Evolutionary conservation across 2,888 invertebrate species (phyloP).

Genomic region (Nematopogon swammerdamellus): DNA sequence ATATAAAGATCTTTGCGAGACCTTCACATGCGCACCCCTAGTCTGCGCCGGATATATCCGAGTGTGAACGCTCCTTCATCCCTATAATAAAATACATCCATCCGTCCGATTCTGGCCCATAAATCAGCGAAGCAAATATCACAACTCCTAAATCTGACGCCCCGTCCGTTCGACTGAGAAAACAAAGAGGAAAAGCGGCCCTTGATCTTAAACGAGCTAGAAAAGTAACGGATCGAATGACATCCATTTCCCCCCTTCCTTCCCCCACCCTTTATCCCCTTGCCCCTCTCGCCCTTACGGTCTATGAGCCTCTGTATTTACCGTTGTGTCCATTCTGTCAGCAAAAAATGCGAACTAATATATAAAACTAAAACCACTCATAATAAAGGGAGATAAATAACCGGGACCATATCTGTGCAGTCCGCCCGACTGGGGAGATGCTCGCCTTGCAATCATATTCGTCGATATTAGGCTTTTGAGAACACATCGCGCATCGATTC

Average conservation of each 20-base stretch:
- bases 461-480: no score
- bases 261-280: slow-evolving; percentile 12
- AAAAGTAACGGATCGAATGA: neutral
- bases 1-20: no score
- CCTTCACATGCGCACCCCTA: no score
- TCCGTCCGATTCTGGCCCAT: no score
- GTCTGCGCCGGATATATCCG: no score
- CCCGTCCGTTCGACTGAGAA: neutral
- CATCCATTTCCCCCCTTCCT: neutral
- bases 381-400: slow-evolving; percentile 23
- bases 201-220: neutral
- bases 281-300: slow-evolving; percentile 5
- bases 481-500: no score
- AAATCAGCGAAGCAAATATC: no score
- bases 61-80: no score
- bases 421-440: slow-evolving; percentile 11
- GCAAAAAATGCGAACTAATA: slow-evolving; percentile 4
- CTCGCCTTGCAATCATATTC: slow-evolving; percentile 19
- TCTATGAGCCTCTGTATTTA: neutral
- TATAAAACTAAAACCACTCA: slow-evolving; percentile 3
- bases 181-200: neutral
- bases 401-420: slow-evolving; percentile 25
- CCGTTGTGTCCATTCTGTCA: slow-evolving; percentile 1
- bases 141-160: neutral
- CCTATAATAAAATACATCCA: no score